Conservation (phyloP, 1,140 invertebrate genomes). For the Drosophila biarmipes region DNA sequence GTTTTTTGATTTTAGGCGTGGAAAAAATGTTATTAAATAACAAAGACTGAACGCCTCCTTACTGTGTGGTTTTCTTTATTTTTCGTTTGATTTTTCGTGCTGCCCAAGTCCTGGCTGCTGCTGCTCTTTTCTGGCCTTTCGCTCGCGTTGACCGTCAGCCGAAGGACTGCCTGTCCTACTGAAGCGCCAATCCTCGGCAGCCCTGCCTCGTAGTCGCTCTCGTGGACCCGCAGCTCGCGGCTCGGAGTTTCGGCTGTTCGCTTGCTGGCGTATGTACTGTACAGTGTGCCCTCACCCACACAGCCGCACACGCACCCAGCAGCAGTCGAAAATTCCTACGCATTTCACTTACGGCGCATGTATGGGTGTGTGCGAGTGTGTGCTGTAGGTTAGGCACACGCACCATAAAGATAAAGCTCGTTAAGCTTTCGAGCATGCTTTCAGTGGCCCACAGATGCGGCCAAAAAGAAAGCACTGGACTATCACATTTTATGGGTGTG, state of each 20-base stretch:
- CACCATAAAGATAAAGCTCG: constrained; percentile 48
- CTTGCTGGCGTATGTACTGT: constrained; percentile 12
- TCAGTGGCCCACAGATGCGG: constrained; percentile 1
- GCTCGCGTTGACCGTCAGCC: constrained; percentile 79
- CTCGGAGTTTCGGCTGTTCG: constrained; percentile 25
- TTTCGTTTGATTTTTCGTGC: constrained; percentile 16
- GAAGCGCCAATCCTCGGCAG: constrained; percentile 61
- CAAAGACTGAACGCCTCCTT: constrained; percentile 11
- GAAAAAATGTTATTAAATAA: constrained; percentile 19
- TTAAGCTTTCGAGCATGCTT: constrained; percentile 25
- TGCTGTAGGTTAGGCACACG: constrained; percentile 78
- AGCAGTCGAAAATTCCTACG: constrained; percentile 71
- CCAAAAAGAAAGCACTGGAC: not conserved
- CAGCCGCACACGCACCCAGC: constrained; percentile 25
- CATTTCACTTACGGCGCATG: constrained; percentile 45
- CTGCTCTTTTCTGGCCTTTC: constrained; percentile 61
- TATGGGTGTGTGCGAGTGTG: constrained; percentile 19
- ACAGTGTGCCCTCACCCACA: constrained; percentile 53
- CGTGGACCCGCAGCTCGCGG: constrained; percentile 11
- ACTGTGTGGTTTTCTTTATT: constrained; percentile 21
- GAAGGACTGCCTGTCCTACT: constrained; percentile 81
- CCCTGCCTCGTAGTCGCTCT: constrained; percentile 31
- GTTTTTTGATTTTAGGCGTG: not conserved
- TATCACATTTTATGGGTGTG: not conserved
- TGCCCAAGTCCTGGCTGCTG: constrained; percentile 34